Conservation (phyloP, 2,888 invertebrate species). For the Clanis bilineata region DNA sequence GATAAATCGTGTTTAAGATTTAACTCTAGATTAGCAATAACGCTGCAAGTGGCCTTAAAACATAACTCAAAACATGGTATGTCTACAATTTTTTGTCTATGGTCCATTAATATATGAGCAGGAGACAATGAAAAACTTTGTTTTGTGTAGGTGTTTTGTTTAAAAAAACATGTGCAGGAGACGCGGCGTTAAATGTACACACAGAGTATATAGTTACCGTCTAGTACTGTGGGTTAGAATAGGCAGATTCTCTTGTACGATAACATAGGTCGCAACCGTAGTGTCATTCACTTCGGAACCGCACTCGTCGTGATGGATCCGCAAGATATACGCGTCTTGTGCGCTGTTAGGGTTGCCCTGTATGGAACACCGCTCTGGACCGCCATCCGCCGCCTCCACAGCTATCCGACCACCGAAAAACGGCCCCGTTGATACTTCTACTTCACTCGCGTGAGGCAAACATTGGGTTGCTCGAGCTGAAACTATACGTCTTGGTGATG, state of each 20-base stretch:
- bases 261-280: conserved; percentile 90
- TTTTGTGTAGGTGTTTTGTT: no score
- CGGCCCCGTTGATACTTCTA: conserved; percentile 91
- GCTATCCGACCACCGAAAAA: conserved; percentile 90
- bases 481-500: no score
- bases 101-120: no score
- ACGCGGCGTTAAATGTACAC: no score
- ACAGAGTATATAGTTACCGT: conserved; percentile 58
- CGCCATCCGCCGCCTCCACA: conserved; percentile 87
- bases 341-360: conserved; percentile 88
- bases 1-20: no score
- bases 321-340: conserved; percentile 87
- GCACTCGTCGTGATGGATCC: conserved; percentile 88
- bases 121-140: no score
- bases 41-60: no score
- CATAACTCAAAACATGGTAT: no score
- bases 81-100: no score
- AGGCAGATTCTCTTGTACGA: conserved; percentile 91
- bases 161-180: no score
- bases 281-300: conserved; percentile 89
- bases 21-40: no score
- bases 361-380: conserved; percentile 86
- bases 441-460: conserved; percentile 90
- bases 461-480: conserved; percentile 91
- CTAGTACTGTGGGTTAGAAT: conserved; percentile 91